Percentiles rank a stretch among this genome's conserved stretches.
Evolutionary conservation across 2,113 vertebrate species (phyloP).

Genomic region (Paradoxurus hermaphroditus): DNA sequence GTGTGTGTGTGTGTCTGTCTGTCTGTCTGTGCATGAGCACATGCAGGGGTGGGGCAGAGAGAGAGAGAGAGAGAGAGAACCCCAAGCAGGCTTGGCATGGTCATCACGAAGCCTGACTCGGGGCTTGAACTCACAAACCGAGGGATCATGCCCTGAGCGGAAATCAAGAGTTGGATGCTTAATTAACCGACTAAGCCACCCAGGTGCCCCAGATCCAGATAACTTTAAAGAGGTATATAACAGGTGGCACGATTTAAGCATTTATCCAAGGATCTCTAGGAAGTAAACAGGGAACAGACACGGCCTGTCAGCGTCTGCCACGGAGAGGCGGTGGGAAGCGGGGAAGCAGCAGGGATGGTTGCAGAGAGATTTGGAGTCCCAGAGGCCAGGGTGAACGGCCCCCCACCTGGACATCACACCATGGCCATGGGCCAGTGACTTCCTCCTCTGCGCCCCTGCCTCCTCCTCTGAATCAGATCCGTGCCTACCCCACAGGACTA

Average conservation of each 20-base stretch:
- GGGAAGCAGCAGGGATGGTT: neutral
- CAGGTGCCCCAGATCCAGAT: neutral
- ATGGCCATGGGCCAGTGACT: neutral
- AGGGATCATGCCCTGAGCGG: too few relatives aligned
- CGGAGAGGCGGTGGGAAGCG: neutral
- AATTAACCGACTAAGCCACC: too few relatives aligned
- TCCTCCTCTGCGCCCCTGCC: neutral
- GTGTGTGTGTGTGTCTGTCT: too few relatives aligned
- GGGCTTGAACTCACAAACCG: too few relatives aligned
- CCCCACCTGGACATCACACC: neutral
- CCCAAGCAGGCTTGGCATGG: too few relatives aligned
- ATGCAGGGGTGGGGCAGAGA: too few relatives aligned
- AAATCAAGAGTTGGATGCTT: too few relatives aligned
- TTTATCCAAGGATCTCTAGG: neutral
- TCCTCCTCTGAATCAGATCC: neutral
- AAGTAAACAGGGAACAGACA: neutral
- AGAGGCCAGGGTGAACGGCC: neutral
- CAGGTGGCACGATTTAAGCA: neutral
- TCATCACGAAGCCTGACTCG: too few relatives aligned
- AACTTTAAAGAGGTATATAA: neutral
- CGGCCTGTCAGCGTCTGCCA: neutral
- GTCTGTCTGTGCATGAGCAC: too few relatives aligned
- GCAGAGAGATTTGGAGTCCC: neutral
- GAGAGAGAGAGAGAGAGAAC: too few relatives aligned
- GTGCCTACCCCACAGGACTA: neutral